Evolutionary conservation across 2,797 vertebrate genomes (phyloP).

Genomic region (Thalassophryne amazonica): DNA sequence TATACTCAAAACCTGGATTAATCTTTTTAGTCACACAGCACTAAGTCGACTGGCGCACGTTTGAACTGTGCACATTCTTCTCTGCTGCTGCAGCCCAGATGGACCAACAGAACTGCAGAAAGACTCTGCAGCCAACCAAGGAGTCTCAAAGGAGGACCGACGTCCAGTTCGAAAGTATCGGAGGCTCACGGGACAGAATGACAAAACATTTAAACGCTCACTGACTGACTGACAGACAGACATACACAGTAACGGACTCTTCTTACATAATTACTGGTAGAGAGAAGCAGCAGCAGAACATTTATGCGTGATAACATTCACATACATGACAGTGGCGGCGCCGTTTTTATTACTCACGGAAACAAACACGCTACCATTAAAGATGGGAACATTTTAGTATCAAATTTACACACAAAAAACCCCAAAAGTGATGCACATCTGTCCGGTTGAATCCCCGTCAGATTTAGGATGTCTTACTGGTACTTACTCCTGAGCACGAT

Average conservation of each 20-base stretch:
- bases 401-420: neutral
- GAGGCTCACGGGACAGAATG: neutral
- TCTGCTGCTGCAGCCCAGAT: conserved; percentile 1
- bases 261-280: neutral
- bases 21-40: too few relatives aligned
- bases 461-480: neutral
- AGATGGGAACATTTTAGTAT: too few relatives aligned
- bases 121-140: conserved; percentile 7
- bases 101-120: conserved; percentile 19
- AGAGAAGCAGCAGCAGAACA: neutral
- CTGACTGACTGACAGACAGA: too few relatives aligned
- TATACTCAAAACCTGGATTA: too few relatives aligned
- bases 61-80: conserved; percentile 18
- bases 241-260: neutral
- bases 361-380: neutral
- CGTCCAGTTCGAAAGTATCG: neutral
- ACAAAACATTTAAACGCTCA: neutral
- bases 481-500: conserved; percentile 77
- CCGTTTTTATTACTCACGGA: too few relatives aligned
- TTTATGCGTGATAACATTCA: neutral
- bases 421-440: neutral
- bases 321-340: neutral
- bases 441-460: neutral
- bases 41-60: too few relatives aligned
- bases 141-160: neutral